Conservation (phyloP, 2,797 vertebrate genomes). For the Lepilemur septentrionalis region DNA sequence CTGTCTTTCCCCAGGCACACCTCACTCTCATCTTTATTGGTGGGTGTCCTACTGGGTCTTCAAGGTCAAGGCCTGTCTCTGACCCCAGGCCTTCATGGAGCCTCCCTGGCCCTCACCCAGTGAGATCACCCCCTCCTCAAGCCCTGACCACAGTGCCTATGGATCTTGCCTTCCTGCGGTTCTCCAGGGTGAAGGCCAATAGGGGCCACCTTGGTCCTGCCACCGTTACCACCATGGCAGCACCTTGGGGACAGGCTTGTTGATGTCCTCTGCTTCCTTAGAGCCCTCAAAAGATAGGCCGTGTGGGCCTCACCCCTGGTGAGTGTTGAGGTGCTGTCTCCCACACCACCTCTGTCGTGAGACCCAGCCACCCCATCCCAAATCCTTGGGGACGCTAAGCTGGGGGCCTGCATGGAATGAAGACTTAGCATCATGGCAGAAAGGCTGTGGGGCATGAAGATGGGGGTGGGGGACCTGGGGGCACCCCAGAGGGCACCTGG, state of each 20-base stretch:
- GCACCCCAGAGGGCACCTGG: too few species aligned
- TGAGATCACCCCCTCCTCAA: neutral
- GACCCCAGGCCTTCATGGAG: neutral
- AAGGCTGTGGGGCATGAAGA: neutral
- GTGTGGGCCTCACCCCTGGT: fast-evolving
- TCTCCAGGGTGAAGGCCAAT: neutral
- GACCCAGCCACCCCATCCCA: neutral
- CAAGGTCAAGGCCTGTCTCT: neutral
- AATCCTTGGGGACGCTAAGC: neutral
- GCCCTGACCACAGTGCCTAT: neutral
- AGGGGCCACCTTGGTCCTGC: neutral
- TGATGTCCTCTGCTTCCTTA: neutral
- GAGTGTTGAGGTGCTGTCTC: too few species aligned
- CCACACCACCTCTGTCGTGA: neutral
- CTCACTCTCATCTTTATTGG: neutral
- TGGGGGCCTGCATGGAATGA: too few species aligned
- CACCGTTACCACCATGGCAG: neutral
- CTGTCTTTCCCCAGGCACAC: neutral
- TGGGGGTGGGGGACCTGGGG: too few species aligned
- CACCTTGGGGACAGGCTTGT: neutral
- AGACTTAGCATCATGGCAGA: fast-evolving
- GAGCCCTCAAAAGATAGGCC: neutral
- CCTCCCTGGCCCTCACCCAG: neutral
- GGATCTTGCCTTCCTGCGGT: neutral
- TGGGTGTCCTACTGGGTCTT: neutral